Evolutionary conservation across 1,140 invertebrate genomes (phyloP).

Genomic region (Eupristina koningsbergeri): DNA sequence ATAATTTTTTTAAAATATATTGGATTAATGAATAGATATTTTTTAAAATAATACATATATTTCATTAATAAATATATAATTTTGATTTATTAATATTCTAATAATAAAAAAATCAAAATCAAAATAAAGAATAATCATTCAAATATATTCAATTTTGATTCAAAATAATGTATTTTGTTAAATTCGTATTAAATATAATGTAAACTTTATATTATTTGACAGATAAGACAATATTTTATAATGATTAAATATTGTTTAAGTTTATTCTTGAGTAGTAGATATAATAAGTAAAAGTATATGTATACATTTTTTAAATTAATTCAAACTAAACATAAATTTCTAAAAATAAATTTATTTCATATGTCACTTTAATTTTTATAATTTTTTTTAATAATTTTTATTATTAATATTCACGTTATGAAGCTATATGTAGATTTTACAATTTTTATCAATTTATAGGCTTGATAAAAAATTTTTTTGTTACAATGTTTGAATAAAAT

Average conservation of each 20-base stretch:
- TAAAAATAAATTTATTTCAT: not conserved
- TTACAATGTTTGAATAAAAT: not conserved
- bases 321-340: not conserved
- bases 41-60: not conserved
- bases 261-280: not conserved
- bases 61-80: not conserved
- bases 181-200: not conserved
- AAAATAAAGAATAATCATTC: not conserved
- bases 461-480: not conserved
- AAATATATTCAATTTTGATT: not conserved
- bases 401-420: not conserved
- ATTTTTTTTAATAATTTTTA: not conserved
- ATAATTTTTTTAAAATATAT: not conserved
- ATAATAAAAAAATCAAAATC: conserved; percentile 1
- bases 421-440: not conserved
- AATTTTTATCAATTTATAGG: not conserved
- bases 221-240: not conserved
- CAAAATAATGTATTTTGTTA: not conserved
- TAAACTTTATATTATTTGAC: not conserved
- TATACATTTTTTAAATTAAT: not conserved
- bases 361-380: not conserved
- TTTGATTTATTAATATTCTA: not conserved
- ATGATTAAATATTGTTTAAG: not conserved
- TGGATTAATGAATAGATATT: not conserved
- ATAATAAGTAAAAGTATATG: not conserved